Evolutionary conservation across 2,113 vertebrate genomes (phyloP), one percentile per base, ranked within the genome.

Genomic region (Triplophysa dalaica): DNA sequence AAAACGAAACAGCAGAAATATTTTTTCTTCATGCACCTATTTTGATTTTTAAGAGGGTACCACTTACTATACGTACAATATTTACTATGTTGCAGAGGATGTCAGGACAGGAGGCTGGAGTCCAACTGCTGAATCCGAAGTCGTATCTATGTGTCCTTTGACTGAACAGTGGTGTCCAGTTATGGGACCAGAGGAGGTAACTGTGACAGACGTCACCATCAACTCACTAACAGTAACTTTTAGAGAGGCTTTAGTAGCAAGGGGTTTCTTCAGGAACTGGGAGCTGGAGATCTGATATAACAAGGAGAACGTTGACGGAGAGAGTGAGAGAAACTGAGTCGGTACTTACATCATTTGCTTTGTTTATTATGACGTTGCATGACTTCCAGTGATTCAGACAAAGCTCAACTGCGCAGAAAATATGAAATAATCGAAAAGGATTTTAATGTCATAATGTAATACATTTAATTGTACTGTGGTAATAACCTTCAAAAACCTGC

Each of bases 161-260:
- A 22, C 65, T 4, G 86, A 82, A 45, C 85, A 87, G 77, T 91
- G 90, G 89, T 87, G 67, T 29, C 90, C 91, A 2, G 8, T 75
- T 21, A 3, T 79, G 10, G 22, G 73, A 64, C 90, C 94, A 13
- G 94, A 94, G 8, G 94, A 97, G 88, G 94, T 99, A 90, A 98
- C 94, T 14, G 95, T 99, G 91, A 99, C 98, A 0, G 97, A 99
- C 84, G 94, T 99, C 93, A 98, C 97, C 7, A 94, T 98, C 89
- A 98, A 99, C 91, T 95, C 96, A 77, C 89, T 98, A 88, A 98
- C 98, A 4, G 97, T 99, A 89, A 99, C 98, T 87, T 99, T 99
- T 91, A 92, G 93, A 67, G 98, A 99, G 92, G 95, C 97, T 43
- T 91, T 94, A 87, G 93, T 91, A 26, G 94, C 96, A 3, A 94